Percentiles rank a stretch among this genome's conserved stretches.
These are phyloP conservation scores for Embiotoca jacksoni DNA, from an alignment of 2,113 vertebrate genomes.

Conservation along the genomic window DNA sequence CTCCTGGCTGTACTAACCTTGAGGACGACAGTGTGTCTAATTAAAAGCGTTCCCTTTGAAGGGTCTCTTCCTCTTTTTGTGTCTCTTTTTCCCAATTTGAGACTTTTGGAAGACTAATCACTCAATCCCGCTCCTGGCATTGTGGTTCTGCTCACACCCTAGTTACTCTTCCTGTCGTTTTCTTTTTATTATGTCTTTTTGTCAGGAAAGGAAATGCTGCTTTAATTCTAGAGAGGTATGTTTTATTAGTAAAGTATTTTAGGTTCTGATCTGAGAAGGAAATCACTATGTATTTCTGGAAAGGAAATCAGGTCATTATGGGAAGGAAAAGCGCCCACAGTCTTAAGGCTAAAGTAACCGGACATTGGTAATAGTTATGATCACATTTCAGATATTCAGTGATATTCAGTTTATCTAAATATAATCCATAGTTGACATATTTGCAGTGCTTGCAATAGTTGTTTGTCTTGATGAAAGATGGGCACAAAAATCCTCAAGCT, in stretches of 20 bases:
- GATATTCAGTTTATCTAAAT: not conserved
- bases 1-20: not conserved
- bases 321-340: conserved; percentile 3
- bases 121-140: not conserved
- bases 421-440: not conserved
- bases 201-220: conserved; percentile 12
- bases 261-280: conserved; percentile 15
- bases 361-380: not conserved
- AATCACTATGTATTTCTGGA: conserved; percentile 9
- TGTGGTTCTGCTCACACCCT: not conserved
- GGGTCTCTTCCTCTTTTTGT: not conserved
- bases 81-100: not conserved
- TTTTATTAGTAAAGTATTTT: not conserved
- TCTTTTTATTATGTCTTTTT: not conserved
- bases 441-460: conserved; percentile 4
- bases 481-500: not conserved
- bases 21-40: not conserved
- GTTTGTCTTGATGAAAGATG: not conserved
- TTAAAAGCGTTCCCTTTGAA: conserved; percentile 1
- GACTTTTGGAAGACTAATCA: not conserved
- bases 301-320: conserved; percentile 17
- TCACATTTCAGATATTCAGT: conserved; percentile 1
- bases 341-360: not conserved
- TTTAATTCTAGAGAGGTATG: not conserved
- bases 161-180: not conserved